Percentiles rank a stretch among this genome's conserved stretches.
phyloP scores from a whole-genome alignment of 30 jellyfish, hydroid and myxozoan species.

The Hydractinia echinata region DNA sequence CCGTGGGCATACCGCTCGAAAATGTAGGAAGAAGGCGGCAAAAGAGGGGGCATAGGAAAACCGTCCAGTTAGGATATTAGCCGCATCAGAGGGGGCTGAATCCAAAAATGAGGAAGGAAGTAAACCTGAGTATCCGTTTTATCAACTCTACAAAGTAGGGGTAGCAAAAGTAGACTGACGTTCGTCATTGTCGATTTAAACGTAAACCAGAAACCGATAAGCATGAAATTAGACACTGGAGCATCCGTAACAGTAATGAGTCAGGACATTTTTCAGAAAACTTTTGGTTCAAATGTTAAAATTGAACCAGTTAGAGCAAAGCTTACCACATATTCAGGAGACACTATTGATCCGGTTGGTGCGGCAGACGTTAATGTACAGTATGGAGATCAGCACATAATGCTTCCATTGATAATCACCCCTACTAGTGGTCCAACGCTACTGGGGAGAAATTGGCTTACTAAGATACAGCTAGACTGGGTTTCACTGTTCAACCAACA shows the following conservation, averaged over 20 bases:
- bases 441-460: slow-evolving; percentile 32
- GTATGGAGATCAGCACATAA: neutral
- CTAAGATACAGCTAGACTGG: slow-evolving; percentile 27
- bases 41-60: slow-evolving; percentile 15
- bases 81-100: slow-evolving; percentile 17
- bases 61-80: slow-evolving; percentile 7
- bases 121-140: slow-evolving; percentile 13
- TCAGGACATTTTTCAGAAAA: slow-evolving; percentile 6
- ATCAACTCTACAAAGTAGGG: slow-evolving; percentile 28
- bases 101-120: slow-evolving; percentile 15
- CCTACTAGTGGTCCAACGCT: slow-evolving; percentile 25
- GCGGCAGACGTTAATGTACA: neutral
- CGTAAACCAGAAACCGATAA: neutral
- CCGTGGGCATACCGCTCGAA: slow-evolving; percentile 20
- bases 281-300: neutral
- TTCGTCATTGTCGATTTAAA: slow-evolving; percentile 22
- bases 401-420: slow-evolving; percentile 9
- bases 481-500: neutral
- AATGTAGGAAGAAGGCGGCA: slow-evolving; percentile 33
- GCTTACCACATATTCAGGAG: slow-evolving; percentile 8
- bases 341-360: slow-evolving; percentile 6
- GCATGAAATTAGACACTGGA: slow-evolving; percentile 35
- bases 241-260: slow-evolving; percentile 39
- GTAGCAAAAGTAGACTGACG: slow-evolving; percentile 10
- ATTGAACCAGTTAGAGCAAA: slow-evolving; percentile 8